A percentile compares a stretch with the other conserved stretches of the same genome.
These are phyloP conservation scores for Aphidius colemani DNA, from an alignment of 2,888 invertebrate genomes.

Conservation along the genomic window DNA sequence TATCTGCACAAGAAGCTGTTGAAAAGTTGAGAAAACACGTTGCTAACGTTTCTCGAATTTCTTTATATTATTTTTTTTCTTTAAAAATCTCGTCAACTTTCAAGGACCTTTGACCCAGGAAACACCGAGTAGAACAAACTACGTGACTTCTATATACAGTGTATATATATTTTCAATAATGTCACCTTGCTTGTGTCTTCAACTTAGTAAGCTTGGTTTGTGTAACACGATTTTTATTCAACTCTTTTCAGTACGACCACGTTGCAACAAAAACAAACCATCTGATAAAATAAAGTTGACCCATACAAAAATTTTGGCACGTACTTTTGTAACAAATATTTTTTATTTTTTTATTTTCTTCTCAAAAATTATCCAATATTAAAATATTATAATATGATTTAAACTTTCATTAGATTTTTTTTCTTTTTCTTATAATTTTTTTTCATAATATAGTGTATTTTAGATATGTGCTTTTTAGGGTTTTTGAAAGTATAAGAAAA, in stretches of 20 bases:
- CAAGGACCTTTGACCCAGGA: constrained; percentile 30
- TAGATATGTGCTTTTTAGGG: too few relatives aligned
- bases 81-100: constrained; percentile 21
- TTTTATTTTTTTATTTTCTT: background rate
- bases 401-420: background rate
- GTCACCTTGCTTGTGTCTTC: background rate
- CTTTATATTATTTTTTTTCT: constrained; percentile 6
- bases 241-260: constrained; percentile 1
- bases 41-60: background rate
- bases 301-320: constrained; percentile 2
- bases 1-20: background rate
- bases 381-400: background rate
- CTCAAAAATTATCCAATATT: too few relatives aligned
- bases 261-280: background rate
- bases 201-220: constrained; percentile 3
- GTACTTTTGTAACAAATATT: constrained; percentile 1
- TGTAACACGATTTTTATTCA: background rate
- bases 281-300: constrained; percentile 21
- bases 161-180: too few relatives aligned
- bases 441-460: too few relatives aligned
- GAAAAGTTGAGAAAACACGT: background rate
- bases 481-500: background rate
- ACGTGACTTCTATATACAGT: constrained; percentile 17
- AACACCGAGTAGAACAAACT: constrained; percentile 30
- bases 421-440: too few relatives aligned